phyloP scores from a whole-genome alignment of 2,113 vertebrate genomes.

The Bujurquina vittata region DNA sequence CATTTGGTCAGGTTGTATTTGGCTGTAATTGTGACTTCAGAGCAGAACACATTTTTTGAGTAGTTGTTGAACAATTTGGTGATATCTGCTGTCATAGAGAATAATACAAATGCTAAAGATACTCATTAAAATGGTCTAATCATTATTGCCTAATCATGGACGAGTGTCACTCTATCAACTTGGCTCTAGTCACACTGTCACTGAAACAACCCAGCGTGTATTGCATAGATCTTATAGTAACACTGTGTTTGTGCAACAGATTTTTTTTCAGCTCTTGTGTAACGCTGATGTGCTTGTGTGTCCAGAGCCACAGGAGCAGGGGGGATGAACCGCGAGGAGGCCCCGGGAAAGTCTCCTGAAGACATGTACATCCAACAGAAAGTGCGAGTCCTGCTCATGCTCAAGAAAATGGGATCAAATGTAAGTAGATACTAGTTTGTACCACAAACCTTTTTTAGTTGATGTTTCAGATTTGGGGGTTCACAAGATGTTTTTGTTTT shows the following conservation, averaged over 20 bases:
- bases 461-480: background rate
- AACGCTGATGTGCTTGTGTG: slow-evolving; percentile 38
- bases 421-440: slow-evolving; percentile 79
- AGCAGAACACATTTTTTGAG: too few species aligned
- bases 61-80: too few species aligned
- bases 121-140: background rate
- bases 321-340: slow-evolving; percentile 99
- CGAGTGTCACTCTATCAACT: background rate
- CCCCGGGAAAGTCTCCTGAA: slow-evolving; percentile 97
- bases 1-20: background rate
- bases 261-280: slow-evolving; percentile 27
- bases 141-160: background rate
- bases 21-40: background rate
- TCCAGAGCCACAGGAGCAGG: slow-evolving; percentile 87
- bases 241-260: background rate
- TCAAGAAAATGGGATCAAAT: slow-evolving; percentile 99
- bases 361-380: slow-evolving; percentile 99
- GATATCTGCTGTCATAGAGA: background rate
- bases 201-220: background rate
- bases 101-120: background rate
- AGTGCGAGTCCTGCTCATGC: slow-evolving; percentile 98
- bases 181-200: background rate
- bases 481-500: background rate
- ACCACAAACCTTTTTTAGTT: background rate
- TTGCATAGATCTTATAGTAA: background rate